phyloP scores from a whole-genome alignment of 35 echinoderm and acorn worm genomes.

The Anneissia japonica region DNA sequence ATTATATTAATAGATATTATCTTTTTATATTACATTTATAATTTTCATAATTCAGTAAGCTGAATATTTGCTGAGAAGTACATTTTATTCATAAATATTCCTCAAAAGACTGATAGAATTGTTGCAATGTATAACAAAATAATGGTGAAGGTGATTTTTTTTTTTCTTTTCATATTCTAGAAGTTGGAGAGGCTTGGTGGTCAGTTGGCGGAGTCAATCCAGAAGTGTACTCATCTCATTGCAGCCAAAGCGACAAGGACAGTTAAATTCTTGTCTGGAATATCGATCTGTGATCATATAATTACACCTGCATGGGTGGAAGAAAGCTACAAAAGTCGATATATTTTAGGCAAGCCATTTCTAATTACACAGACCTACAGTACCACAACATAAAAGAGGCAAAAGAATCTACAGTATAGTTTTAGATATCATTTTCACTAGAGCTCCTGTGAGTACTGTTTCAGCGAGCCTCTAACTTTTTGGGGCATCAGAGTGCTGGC shows the following conservation, averaged over 20 bases:
- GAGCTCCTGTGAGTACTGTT: no score
- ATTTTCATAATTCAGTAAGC: no score
- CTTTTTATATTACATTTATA: no score
- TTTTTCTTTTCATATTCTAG: constrained; percentile 19
- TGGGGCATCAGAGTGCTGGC: no score
- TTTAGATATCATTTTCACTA: no score
- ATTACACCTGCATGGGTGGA: constrained; percentile 83
- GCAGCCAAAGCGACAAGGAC: constrained; percentile 67
- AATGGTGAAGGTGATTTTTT: not conserved
- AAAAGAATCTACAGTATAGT: no score
- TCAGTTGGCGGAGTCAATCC: constrained; percentile 32
- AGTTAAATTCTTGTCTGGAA: constrained; percentile 77
- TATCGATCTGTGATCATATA: constrained; percentile 72
- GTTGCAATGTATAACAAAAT: not conserved
- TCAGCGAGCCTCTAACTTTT: no score
- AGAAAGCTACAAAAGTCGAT: constrained; percentile 85
- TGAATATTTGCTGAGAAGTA: no score
- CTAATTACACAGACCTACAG: no score
- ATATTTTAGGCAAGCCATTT: constrained; percentile 67
- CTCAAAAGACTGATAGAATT: not conserved
- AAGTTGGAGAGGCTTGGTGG: constrained; percentile 91
- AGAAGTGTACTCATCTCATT: constrained; percentile 77
- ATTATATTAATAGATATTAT: no score
- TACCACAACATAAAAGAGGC: no score
- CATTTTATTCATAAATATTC: no score